phyloP scores from a whole-genome alignment of 2,888 invertebrate genomes.

The Magallana nippona region DNA sequence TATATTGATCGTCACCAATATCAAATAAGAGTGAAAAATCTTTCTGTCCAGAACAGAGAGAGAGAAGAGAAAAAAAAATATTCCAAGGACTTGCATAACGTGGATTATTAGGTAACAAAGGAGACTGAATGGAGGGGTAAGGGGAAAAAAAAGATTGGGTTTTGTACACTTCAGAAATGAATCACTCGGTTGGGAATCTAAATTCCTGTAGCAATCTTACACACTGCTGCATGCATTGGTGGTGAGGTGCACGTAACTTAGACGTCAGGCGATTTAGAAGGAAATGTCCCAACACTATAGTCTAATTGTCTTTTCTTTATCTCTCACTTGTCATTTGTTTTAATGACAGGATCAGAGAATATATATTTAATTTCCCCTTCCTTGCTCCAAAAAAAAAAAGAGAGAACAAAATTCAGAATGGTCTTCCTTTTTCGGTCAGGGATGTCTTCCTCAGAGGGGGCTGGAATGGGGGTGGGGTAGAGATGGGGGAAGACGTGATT shows the following conservation, averaged over 20 bases:
- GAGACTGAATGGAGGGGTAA: neutral
- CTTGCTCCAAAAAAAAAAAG: too few relatives aligned
- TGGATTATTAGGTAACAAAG: neutral
- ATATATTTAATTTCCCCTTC: too few relatives aligned
- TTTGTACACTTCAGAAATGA: slow-evolving; percentile 8
- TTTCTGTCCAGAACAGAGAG: too few relatives aligned
- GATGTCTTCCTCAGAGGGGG: too few relatives aligned
- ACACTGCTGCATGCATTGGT: neutral
- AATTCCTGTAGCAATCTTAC: neutral
- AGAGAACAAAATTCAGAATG: too few relatives aligned
- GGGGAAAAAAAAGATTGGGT: neutral
- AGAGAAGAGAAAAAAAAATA: neutral
- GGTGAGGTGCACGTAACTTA: neutral
- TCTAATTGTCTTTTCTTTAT: neutral
- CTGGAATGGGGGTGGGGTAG: too few relatives aligned
- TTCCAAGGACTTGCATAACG: neutral
- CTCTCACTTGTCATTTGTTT: too few relatives aligned
- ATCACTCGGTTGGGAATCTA: slow-evolving; percentile 3
- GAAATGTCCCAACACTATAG: slow-evolving; percentile 7
- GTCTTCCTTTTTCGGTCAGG: too few relatives aligned
- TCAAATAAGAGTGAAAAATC: neutral
- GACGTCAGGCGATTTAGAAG: neutral
- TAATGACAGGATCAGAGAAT: too few relatives aligned
- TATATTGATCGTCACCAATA: slow-evolving; percentile 12
- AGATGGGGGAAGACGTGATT: too few relatives aligned